These are phyloP conservation scores for Torymus texanus DNA, from an alignment of 2,888 invertebrate genomes.

Conservation along the genomic window DNA sequence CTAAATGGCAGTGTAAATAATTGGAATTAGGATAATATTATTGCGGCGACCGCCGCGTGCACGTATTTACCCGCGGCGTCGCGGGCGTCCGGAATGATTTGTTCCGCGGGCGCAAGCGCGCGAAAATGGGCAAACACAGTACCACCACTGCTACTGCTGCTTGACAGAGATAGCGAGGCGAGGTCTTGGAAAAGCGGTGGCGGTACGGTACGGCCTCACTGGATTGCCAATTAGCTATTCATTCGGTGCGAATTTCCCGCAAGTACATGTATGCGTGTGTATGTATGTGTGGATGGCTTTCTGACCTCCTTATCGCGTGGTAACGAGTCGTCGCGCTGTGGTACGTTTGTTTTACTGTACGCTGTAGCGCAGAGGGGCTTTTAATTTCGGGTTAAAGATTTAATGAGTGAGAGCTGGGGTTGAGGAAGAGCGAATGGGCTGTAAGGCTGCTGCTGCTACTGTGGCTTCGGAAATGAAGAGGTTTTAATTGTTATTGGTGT, in stretches of 20 bases:
- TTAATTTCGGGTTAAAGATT: too few relatives aligned
- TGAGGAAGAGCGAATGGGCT: too few relatives aligned
- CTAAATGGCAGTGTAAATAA: conserved; percentile 61
- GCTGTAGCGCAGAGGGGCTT: too few relatives aligned
- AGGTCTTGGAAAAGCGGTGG: conserved; percentile 19
- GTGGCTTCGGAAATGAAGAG: too few relatives aligned
- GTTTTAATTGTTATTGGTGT: too few relatives aligned
- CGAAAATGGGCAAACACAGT: conserved; percentile 46
- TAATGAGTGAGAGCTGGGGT: too few relatives aligned
- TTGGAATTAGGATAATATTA: conserved; percentile 63
- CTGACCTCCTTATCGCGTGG: conserved; percentile 22
- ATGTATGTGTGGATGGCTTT: too few relatives aligned
- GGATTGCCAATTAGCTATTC: conserved; percentile 54
- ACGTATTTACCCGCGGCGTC: conserved; percentile 47
- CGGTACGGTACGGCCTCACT: background rate
- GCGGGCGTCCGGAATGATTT: conserved; percentile 26
- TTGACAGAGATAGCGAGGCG: background rate
- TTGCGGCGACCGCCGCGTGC: conserved; percentile 53
- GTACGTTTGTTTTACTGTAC: too few relatives aligned
- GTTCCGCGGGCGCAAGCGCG: conserved; percentile 22
- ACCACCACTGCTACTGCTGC: background rate
- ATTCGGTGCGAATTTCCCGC: conserved; percentile 14
- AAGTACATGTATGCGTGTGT: too few relatives aligned
- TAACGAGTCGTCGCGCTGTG: background rate
- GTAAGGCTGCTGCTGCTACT: too few relatives aligned